A percentile compares a stretch with the other conserved stretches of the same genome.
Evolutionary conservation across 2,113 vertebrate genomes (phyloP).

Genomic region (Pagrus major): DNA sequence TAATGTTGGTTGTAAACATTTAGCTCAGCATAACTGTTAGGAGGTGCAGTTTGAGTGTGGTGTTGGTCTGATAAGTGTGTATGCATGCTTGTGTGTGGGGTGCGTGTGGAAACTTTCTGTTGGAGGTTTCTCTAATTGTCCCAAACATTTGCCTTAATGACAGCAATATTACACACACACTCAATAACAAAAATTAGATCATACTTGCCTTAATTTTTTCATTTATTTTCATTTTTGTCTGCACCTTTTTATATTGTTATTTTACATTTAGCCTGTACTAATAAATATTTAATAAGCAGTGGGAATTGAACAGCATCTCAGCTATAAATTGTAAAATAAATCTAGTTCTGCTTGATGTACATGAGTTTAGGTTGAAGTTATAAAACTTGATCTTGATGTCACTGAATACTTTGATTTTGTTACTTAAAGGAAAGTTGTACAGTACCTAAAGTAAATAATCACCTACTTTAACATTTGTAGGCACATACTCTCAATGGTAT

Average conservation of each 20-base stretch:
- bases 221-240: background rate
- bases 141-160: background rate
- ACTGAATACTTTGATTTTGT: background rate
- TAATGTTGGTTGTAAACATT: slow-evolving; percentile 54
- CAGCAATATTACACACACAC: background rate
- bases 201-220: slow-evolving; percentile 1
- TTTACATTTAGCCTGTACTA: background rate
- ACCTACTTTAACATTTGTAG: background rate
- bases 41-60: slow-evolving; percentile 5
- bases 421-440: background rate
- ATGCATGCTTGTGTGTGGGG: background rate
- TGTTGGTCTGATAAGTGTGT: background rate
- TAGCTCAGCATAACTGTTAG: slow-evolving; percentile 42
- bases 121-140: background rate
- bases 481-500: background rate
- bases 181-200: background rate
- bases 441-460: background rate
- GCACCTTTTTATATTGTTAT: background rate
- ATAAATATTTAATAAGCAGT: slow-evolving; percentile 7
- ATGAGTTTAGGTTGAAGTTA: background rate
- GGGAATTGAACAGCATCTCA: background rate
- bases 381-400: background rate
- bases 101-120: background rate
- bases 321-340: background rate
- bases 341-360: background rate